A percentile compares a stretch with the other conserved stretches of the same genome.
These are phyloP conservation scores for Nephila pilipes DNA, from an alignment of 1,140 invertebrate genomes.

Conservation along the genomic window DNA sequence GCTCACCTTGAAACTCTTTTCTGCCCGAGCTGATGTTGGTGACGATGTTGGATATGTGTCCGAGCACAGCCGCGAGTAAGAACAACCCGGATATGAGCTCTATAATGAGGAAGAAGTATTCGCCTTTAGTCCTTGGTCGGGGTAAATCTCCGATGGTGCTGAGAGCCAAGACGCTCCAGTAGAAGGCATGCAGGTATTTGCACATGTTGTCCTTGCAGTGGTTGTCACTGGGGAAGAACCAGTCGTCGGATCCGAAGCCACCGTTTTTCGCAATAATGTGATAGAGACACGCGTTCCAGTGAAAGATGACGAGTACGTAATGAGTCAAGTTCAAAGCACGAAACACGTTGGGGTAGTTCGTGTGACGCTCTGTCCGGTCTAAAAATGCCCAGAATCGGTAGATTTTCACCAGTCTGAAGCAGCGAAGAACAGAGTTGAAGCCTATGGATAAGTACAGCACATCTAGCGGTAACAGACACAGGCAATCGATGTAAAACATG, in stretches of 20 bases:
- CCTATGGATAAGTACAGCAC: conserved; percentile 99
- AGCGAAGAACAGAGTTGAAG: conserved; percentile 97
- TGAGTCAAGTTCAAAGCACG: conserved; percentile 94
- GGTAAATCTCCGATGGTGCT: conserved; percentile 90
- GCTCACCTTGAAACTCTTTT: conserved; percentile 96
- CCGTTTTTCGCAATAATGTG: conserved; percentile 97
- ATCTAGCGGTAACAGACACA: conserved; percentile 97
- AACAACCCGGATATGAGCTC: conserved; percentile 94
- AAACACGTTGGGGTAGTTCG: conserved; percentile 98
- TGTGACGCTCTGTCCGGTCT: conserved; percentile 98
- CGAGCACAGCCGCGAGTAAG: conserved; percentile 94
- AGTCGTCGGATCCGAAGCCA: conserved; percentile 94
- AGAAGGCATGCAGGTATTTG: conserved; percentile 97
- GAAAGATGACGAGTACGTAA: conserved; percentile 98
- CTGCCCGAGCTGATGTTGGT: conserved; percentile 95
- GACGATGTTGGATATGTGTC: conserved; percentile 96
- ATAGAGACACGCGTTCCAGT: conserved; percentile 99
- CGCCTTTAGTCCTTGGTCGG: conserved; percentile 90
- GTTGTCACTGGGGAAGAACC: conserved; percentile 86
- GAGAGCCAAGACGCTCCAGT: conserved; percentile 97
- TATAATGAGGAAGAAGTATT: conserved; percentile 94
- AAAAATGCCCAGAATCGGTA: conserved; percentile 99
- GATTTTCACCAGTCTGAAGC: conserved; percentile 98
- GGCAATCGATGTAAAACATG: conserved; percentile 98
- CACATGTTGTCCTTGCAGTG: conserved; percentile 89